A percentile compares a stretch with the other conserved stretches of the same genome.
Conservation (phyloP, 2,113 vertebrate genomes). For the Haemorhous mexicanus region DNA sequence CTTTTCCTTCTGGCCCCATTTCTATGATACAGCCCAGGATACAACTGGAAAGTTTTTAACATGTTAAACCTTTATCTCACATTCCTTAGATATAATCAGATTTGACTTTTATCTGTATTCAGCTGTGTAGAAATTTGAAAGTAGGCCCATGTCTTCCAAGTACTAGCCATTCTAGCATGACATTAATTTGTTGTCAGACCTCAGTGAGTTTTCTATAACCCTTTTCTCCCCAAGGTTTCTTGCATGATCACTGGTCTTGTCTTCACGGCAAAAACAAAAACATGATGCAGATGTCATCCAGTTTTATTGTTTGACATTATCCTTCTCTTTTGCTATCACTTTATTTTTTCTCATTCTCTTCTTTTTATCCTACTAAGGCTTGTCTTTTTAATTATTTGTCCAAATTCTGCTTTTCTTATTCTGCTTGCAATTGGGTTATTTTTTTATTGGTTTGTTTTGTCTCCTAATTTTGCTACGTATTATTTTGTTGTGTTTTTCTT, state of each 20-base stretch:
- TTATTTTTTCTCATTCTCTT: neutral
- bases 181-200: neutral
- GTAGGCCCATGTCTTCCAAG: neutral
- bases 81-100: neutral
- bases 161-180: neutral
- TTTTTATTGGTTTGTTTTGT: neutral
- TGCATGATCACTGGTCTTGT: neutral
- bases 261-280: neutral
- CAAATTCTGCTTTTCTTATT: neutral
- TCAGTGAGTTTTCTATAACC: neutral
- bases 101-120: neutral
- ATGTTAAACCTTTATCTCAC: neutral
- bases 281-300: neutral
- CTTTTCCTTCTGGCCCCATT: neutral
- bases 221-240: neutral
- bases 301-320: neutral
- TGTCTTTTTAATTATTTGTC: neutral
- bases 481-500: neutral
- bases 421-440: accelerated
- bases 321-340: neutral
- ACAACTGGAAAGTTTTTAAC: neutral
- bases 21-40: neutral
- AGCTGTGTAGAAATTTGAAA: neutral
- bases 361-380: neutral
- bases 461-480: neutral